These are phyloP conservation scores for Hydrochoerus hydrochaeris DNA, from an alignment of 2,113 vertebrate genomes.

Conservation along the genomic window DNA sequence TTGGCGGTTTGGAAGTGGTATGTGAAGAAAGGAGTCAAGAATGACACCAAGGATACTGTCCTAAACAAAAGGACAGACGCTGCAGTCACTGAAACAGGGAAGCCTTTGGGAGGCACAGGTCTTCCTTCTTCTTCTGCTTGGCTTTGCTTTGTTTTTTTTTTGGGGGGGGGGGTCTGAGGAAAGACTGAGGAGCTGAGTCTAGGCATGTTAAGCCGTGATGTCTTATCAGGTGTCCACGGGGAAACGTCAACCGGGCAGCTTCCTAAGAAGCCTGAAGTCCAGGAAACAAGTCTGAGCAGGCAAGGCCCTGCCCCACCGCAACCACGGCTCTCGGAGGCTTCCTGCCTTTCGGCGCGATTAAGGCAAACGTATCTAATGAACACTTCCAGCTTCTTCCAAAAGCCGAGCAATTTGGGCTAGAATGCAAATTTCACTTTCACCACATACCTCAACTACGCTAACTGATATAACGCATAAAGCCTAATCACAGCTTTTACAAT, in stretches of 20 bases:
- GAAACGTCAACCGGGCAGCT: background rate
- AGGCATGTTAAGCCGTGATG: accelerated
- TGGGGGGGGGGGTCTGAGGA: background rate
- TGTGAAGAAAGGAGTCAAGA: background rate
- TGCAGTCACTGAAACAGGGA: too few relatives aligned
- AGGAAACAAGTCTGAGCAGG: background rate
- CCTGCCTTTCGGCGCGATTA: background rate
- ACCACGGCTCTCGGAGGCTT: background rate
- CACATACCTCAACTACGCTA: background rate
- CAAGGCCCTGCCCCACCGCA: background rate
- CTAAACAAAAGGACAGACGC: background rate
- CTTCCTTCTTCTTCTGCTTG: background rate
- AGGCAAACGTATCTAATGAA: background rate
- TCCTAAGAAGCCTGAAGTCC: background rate
- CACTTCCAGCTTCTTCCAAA: background rate
- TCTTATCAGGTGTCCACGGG: background rate
- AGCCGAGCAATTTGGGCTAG: background rate
- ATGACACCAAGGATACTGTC: background rate
- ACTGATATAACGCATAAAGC: background rate
- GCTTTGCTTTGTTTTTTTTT: background rate
- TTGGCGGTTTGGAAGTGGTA: background rate
- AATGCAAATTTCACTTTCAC: background rate
- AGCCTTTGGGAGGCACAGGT: background rate
- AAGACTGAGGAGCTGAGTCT: background rate
- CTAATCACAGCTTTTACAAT: background rate